Evolutionary conservation across 2,888 invertebrate genomes (phyloP).

Genomic region (Crocallis elinguaria): DNA sequence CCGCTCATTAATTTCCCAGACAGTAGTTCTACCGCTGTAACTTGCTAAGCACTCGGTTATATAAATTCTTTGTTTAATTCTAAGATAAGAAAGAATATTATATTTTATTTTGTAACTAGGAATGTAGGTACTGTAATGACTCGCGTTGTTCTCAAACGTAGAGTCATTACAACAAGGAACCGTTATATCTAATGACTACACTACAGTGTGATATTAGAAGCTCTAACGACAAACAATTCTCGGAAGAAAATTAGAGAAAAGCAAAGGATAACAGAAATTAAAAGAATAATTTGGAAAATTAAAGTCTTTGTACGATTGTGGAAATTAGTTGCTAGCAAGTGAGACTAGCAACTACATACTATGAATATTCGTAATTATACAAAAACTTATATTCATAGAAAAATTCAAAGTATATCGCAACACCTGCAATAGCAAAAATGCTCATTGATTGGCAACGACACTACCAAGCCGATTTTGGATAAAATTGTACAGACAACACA

Average conservation of each 20-base stretch:
- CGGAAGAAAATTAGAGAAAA: constrained; percentile 11
- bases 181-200: constrained; percentile 21
- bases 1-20: constrained; percentile 18
- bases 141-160: constrained; percentile 13
- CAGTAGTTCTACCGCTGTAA: background rate
- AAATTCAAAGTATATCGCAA: too few relatives aligned
- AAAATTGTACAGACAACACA: too few relatives aligned
- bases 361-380: too few relatives aligned
- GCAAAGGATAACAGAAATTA: constrained; percentile 12
- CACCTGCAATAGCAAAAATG: too few relatives aligned
- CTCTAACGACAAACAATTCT: constrained; percentile 24
- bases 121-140: constrained; percentile 1
- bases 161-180: constrained; percentile 13
- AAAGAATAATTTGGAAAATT: too few relatives aligned
- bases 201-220: constrained; percentile 15
- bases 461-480: too few relatives aligned
- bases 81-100: background rate
- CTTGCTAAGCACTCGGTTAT: background rate
- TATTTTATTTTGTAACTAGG: background rate
- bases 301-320: too few relatives aligned
- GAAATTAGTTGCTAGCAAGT: too few relatives aligned
- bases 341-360: too few relatives aligned
- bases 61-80: too few relatives aligned
- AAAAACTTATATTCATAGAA: too few relatives aligned
- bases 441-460: too few relatives aligned